phyloP scores from a whole-genome alignment of 2,113 vertebrate genomes.

The Neolamprologus variostigma region DNA sequence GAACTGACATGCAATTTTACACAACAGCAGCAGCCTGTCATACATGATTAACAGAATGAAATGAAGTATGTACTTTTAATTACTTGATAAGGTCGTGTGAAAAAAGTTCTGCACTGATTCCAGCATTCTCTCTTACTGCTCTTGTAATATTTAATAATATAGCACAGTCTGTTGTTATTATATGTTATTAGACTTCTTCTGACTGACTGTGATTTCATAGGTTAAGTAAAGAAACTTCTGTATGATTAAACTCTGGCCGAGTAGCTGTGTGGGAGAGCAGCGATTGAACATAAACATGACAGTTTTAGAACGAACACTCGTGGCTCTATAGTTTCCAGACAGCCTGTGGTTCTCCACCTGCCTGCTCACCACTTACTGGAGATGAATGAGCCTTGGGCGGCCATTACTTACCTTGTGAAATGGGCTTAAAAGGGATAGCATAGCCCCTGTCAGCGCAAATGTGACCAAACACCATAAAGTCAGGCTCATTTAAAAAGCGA shows the following conservation, averaged over 20 bases:
- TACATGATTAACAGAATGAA: not conserved
- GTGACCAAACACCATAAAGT: constrained; percentile 42
- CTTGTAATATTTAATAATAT: not conserved
- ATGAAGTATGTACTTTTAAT: not conserved
- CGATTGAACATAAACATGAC: constrained; percentile 42
- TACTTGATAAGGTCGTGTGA: not conserved
- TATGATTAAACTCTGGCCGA: constrained; percentile 7
- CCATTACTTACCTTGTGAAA: constrained; percentile 50
- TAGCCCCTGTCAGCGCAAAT: constrained; percentile 11
- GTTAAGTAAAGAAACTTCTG: constrained; percentile 15
- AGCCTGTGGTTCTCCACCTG: constrained; percentile 42
- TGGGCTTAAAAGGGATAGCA: constrained; percentile 32
- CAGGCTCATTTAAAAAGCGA: constrained; percentile 20
- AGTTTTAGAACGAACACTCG: constrained; percentile 35
- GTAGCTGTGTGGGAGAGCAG: constrained; percentile 25
- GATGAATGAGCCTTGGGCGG: constrained; percentile 37
- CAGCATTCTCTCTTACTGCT: not conserved
- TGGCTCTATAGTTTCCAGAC: constrained; percentile 16
- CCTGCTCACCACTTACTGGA: constrained; percentile 40
- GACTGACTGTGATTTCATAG: not conserved
- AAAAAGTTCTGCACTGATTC: not conserved
- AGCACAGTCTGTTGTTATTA: not conserved
- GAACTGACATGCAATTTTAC: not conserved
- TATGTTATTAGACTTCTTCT: constrained; percentile 5
- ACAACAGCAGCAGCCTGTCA: not conserved